Conservation (phyloP, 2,888 invertebrate genomes). For the Hyposoter didymator region DNA sequence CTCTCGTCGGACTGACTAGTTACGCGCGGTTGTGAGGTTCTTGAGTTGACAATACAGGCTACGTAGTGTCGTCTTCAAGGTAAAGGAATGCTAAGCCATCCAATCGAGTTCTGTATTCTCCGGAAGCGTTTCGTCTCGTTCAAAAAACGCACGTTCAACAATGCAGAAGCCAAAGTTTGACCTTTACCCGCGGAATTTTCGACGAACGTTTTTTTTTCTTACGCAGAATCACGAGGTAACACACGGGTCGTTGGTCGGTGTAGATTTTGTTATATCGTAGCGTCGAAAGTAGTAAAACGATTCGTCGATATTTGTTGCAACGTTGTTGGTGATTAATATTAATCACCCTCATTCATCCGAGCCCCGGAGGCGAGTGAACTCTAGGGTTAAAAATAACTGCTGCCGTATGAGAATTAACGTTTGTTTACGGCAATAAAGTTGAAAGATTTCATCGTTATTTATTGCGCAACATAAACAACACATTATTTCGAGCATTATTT, state of each 20-base stretch:
- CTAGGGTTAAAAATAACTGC: conserved; percentile 13
- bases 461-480: not conserved
- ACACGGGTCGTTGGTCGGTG: not conserved
- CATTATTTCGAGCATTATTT: not conserved
- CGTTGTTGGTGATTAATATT: conserved; percentile 40
- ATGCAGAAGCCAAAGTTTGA: not conserved
- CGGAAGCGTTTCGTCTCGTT: not conserved
- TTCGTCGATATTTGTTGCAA: conserved; percentile 7
- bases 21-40: no score
- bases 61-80: no score
- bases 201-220: not conserved
- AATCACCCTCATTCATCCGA: conserved; percentile 38
- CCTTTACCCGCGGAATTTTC: not conserved
- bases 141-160: not conserved
- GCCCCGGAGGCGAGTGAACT: conserved; percentile 46
- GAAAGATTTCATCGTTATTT: not conserved
- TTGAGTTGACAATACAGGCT: no score
- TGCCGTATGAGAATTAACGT: not conserved
- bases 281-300: not conserved
- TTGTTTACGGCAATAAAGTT: not conserved
- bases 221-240: not conserved
- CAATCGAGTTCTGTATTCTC: no score
- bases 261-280: not conserved
- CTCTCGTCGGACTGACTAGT: no score
- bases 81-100: no score